Evolutionary conservation across 2,113 vertebrate genomes (phyloP).

Genomic region (Daubentonia madagascariensis): DNA sequence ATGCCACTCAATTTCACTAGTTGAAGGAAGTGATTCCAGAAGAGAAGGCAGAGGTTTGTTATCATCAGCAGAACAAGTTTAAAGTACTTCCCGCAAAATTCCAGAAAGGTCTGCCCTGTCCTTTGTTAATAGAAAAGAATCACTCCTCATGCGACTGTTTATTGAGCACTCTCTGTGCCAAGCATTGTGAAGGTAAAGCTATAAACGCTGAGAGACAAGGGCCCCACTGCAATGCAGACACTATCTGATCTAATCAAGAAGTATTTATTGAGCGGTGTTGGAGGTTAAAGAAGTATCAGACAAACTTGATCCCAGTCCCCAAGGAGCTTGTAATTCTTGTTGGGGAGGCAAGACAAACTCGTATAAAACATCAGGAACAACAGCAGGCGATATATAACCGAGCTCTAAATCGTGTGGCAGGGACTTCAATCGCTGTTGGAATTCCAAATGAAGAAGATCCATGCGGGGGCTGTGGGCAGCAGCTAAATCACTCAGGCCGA

Average conservation of each 20-base stretch:
- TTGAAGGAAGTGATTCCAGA: not conserved
- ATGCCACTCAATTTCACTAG: not conserved
- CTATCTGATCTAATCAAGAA: not conserved
- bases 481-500: not conserved
- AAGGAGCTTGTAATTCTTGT: not conserved
- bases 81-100: not conserved
- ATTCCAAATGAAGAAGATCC: not conserved
- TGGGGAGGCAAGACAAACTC: not conserved
- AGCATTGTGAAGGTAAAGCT: not conserved
- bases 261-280: too few relatives aligned
- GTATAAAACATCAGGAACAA: not conserved
- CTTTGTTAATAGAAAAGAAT: not conserved
- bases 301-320: not conserved
- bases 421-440: not conserved
- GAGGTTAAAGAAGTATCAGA: not conserved
- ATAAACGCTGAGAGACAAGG: not conserved
- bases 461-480: fast-evolving
- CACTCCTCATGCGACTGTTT: not conserved
- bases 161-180: not conserved
- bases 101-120: not conserved
- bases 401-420: fast-evolving
- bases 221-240: fast-evolving
- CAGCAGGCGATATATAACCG: fast-evolving
- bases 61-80: not conserved
- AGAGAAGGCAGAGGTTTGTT: not conserved